A percentile compares a stretch with the other conserved stretches of the same genome.
These are phyloP conservation scores for Daphoenositta chrysoptera DNA, from an alignment of 2,113 vertebrate species.

Conservation along the genomic window DNA sequence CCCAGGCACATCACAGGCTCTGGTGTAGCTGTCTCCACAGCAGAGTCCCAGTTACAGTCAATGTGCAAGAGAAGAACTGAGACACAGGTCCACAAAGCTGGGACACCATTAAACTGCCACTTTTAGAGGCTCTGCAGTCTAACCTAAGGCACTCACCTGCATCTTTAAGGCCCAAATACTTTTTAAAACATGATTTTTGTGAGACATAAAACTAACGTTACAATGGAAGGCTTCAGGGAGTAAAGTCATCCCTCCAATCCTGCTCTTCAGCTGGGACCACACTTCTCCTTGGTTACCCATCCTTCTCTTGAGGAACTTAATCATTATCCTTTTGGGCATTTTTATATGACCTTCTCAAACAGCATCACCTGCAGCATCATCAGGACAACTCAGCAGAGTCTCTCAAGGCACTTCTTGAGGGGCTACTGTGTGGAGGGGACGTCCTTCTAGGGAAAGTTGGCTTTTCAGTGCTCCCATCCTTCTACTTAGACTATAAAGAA, in stretches of 20 bases:
- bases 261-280: neutral
- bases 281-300: neutral
- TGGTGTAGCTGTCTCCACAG: neutral
- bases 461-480: neutral
- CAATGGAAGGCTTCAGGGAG: neutral
- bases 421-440: neutral
- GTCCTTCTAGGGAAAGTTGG: neutral
- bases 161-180: neutral
- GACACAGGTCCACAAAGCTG: neutral
- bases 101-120: neutral
- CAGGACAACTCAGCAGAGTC: neutral
- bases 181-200: neutral
- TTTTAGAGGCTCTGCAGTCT: neutral
- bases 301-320: neutral
- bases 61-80: fast-evolving
- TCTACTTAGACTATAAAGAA: neutral
- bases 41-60: neutral
- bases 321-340: neutral
- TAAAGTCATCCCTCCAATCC: neutral
- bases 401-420: neutral
- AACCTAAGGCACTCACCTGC: neutral
- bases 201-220: neutral
- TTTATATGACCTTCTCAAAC: neutral
- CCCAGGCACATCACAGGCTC: neutral
- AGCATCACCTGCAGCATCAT: neutral